Conservation (phyloP, 2,113 vertebrate genomes). For the Oreochromis aureus region DNA sequence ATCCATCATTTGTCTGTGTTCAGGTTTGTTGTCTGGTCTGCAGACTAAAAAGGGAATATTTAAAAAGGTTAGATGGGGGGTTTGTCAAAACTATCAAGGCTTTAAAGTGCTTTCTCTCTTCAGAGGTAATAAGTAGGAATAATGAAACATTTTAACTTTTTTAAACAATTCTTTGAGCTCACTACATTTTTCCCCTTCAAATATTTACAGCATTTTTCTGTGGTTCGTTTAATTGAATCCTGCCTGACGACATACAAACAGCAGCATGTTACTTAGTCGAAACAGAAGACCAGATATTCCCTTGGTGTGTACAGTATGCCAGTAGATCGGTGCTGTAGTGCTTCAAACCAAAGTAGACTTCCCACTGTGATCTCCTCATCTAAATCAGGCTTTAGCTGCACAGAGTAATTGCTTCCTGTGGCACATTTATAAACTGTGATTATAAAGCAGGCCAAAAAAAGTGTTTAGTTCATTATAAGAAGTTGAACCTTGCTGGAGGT, state of each 20-base stretch:
- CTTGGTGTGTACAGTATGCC: not conserved
- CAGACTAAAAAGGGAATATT: not conserved
- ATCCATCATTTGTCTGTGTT: constrained; percentile 22
- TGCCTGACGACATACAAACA: not conserved
- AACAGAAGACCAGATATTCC: not conserved
- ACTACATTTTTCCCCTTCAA: not conserved
- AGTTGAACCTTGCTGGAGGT: not conserved
- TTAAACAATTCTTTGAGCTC: not conserved
- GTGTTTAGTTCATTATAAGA: not conserved
- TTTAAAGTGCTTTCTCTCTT: not conserved
- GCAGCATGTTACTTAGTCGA: not conserved
- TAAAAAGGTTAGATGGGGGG: not conserved
- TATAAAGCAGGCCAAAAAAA: not conserved
- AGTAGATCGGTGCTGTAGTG: not conserved
- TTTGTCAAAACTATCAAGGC: not conserved
- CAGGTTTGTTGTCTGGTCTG: constrained; percentile 7
- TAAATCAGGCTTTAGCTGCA: not conserved
- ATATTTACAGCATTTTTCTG: not conserved
- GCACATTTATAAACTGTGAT: not conserved
- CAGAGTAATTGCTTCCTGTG: not conserved
- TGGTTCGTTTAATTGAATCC: not conserved
- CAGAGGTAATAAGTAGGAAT: not conserved
- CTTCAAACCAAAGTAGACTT: not conserved
- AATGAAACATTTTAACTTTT: not conserved
- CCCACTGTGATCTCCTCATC: not conserved